Evolutionary conservation across 2,797 vertebrate species (phyloP).

Genomic region (Hippocampus kuda): DNA sequence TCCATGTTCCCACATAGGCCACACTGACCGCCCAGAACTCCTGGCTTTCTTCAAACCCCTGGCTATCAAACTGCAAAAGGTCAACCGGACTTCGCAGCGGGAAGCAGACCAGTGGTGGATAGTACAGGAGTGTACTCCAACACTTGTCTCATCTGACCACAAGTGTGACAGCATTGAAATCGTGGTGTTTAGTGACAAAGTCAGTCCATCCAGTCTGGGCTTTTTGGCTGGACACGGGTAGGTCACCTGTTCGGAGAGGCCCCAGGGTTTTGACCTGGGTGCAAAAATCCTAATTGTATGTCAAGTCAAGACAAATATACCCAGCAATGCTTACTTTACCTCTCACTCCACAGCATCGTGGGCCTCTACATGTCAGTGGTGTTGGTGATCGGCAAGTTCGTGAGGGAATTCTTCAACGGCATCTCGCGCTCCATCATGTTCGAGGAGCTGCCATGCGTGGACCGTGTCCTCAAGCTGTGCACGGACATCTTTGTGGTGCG

Average conservation of each 20-base stretch:
- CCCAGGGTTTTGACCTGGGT: background rate
- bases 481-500: conserved; percentile 69
- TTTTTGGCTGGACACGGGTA: conserved; percentile 75
- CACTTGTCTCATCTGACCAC: conserved; percentile 12
- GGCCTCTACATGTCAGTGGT: conserved; percentile 74
- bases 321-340: no score
- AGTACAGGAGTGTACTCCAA: conserved; percentile 1
- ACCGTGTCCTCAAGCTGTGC: conserved; percentile 70
- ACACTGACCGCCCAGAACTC: conserved; percentile 1
- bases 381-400: conserved; percentile 71
- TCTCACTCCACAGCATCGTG: conserved; percentile 53
- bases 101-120: conserved; percentile 36
- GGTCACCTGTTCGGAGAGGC: conserved; percentile 14
- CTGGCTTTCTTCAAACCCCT: conserved; percentile 69
- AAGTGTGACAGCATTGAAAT: conserved; percentile 67
- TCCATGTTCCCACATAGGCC: background rate
- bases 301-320: background rate
- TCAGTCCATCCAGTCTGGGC: conserved; percentile 74
- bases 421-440: conserved; percentile 75
- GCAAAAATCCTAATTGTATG: background rate
- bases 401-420: conserved; percentile 72
- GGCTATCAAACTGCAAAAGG: conserved; percentile 60
- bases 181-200: conserved; percentile 71
- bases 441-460: conserved; percentile 70
- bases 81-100: conserved; percentile 25